Evolutionary conservation across 2,797 vertebrate species (phyloP).

Genomic region (Esox masquinongy): DNA sequence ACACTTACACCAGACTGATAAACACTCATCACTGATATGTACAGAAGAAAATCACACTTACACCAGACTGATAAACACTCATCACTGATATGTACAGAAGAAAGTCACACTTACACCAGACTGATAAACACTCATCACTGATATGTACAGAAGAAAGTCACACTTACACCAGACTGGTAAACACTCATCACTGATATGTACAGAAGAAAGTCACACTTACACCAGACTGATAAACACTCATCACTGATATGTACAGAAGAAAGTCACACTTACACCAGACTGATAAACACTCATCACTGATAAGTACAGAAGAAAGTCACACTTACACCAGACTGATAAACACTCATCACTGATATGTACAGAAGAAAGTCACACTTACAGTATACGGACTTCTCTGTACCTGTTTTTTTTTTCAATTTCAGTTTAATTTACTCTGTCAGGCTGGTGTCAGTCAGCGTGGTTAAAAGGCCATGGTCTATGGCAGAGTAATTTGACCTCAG

Average conservation of each 20-base stretch:
- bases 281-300: too few species aligned
- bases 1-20: neutral
- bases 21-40: conserved; percentile 12
- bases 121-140: conserved; percentile 10
- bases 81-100: conserved; percentile 7
- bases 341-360: too few species aligned
- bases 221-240: too few species aligned
- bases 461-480: conserved; percentile 35
- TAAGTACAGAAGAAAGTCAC: too few species aligned
- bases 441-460: conserved; percentile 8
- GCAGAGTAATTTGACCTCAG: conserved; percentile 60
- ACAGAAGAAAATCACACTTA: too few species aligned
- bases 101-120: neutral
- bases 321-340: too few species aligned
- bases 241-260: too few species aligned
- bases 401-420: too few species aligned
- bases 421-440: neutral
- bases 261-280: too few species aligned
- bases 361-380: neutral
- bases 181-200: too few species aligned
- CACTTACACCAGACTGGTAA: too few species aligned
- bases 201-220: too few species aligned
- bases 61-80: conserved; percentile 7
- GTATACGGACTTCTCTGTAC: neutral
- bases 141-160: conserved; percentile 6